Base-by-base conservation (phyloP, 2,113 vertebrate genomes). In the Cheirogaleus medius region DNA sequence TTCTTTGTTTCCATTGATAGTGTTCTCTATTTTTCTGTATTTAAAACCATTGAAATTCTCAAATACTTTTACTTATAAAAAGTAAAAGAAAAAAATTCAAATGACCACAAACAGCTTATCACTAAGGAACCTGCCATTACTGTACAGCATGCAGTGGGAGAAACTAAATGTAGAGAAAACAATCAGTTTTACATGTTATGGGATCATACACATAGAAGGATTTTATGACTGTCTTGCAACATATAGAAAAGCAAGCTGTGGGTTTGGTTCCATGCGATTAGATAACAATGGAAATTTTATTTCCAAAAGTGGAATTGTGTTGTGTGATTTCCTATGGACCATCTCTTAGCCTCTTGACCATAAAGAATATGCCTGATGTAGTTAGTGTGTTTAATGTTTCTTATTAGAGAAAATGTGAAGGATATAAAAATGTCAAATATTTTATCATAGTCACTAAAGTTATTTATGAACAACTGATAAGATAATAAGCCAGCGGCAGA, bases 1-100 rank as follows among this genome's bases (percentile, higher is more conserved):
- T 34, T 13, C 29, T 91, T 78, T 93, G 27, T 80, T 78, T 80
- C 52, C 23, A 2, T 69, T 49, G 5, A 44, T 56, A 64, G 23
- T 54, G 27, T 8, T 39, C 37, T 85, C 34, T 71, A 0, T 80
- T 76, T 91, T 81, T 39, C 47, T 93, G 3, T 47, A 39, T 80
- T 66, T 73, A 78, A 78, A 80, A 80, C 44, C 10, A 21, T 13
- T 66, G 66, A 86, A 90, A 47, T 95, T 73, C 29, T 87, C 58
- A 83, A 66, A 39, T 96, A 66, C n/a, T 89, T 83, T 39, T 42
- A 68, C 87, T 91, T 95, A 52, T 6, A 63, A 82, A 86, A 89
- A 95, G 14, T 39, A 88, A 49, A 63, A 15, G 42, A 12, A 8
- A 63, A 39, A 77, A 52, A 74, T 92, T 74, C 32, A 60, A 58